Evolutionary conservation across 2,797 vertebrate species (phyloP), one percentile per base, ranked within the genome.

Genomic region (Microchirus variegatus): DNA sequence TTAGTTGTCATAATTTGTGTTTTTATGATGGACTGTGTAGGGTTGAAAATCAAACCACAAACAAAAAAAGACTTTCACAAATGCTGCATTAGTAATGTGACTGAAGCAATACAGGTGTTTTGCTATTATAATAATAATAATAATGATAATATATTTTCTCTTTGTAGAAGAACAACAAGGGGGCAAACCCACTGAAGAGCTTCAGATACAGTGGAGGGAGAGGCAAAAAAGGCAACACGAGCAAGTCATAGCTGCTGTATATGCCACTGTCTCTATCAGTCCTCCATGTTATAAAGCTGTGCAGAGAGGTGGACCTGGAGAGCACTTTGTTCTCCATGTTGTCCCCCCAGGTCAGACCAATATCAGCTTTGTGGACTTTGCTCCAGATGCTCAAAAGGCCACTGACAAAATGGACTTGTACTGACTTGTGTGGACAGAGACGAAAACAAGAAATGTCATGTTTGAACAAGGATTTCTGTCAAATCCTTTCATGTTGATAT

Each of bases 181-280:
- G 75, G 41, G 88, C 77, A 75, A 96, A 98, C 69, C 96, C 96
- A 0, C 90, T 98, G 61, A 94, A 87, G 82, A 96, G 80, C 70
- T 98, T 98, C 77, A 87, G 75, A 36, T 92, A 89, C 84, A 77
- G 64, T 2, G 62, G 81, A 60, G 89, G 84, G 43, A 93, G 77
- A 19, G 60, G 43, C 15, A 66, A 63, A 17, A 37, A 61, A 11
- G 57, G 56, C 0, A 75, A 73, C 75, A 16, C 54, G 0, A 60
- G 52, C 10, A 45, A 81, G 36, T 87, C 89, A 7, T 94, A 87
- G 74, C 7, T 31, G 31, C 31, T 31, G 31, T 60, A 3, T 22
- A 18, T 14, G 11, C 6, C 44, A 41, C 12, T 0, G n/a, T 3
- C 13, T 2, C 11, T 0, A 2, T 42, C 42, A 11, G 58, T n/a